A percentile compares a stretch with the other conserved stretches of the same genome.
These are phyloP conservation scores for Diabrotica virgifera DNA, from an alignment of 1,140 invertebrate genomes.

Conservation along the genomic window DNA sequence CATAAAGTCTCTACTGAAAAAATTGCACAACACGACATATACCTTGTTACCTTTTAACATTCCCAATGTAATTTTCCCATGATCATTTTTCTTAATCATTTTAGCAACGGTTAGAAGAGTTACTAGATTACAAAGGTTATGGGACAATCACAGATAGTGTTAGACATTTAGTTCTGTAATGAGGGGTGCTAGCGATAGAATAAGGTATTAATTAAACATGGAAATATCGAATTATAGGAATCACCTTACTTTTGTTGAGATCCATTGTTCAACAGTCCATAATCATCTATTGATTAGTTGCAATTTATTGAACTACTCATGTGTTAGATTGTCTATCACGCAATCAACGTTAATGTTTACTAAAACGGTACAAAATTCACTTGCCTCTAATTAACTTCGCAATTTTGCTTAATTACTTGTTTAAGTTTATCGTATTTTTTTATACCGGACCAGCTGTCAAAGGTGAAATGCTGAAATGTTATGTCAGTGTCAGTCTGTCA, in stretches of 20 bases:
- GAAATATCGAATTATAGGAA: neutral
- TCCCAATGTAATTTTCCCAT: constrained; percentile 46
- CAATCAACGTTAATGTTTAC: neutral
- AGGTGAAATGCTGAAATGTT: too few species aligned
- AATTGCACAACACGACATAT: constrained; percentile 32
- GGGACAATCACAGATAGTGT: neutral
- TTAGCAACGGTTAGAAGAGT: constrained; percentile 1
- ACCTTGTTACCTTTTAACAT: constrained; percentile 48
- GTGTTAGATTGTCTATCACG: neutral
- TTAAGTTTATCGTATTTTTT: too few species aligned
- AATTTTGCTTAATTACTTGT: neutral
- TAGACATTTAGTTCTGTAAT: constrained; percentile 9
- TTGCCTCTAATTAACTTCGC: constrained; percentile 1
- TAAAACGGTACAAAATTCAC: neutral
- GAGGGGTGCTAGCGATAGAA: neutral
- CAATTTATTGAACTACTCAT: neutral
- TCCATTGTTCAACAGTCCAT: constrained; percentile 15
- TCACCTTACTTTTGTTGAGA: constrained; percentile 15
- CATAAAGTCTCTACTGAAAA: constrained; percentile 12
- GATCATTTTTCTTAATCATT: constrained; percentile 36
- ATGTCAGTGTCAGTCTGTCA: too few species aligned
- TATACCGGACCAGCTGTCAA: neutral
- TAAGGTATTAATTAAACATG: neutral
- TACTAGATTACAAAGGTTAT: neutral
- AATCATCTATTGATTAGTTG: constrained; percentile 11